Conservation (phyloP, 2,888 invertebrate species). For the Nudaria mundana region DNA sequence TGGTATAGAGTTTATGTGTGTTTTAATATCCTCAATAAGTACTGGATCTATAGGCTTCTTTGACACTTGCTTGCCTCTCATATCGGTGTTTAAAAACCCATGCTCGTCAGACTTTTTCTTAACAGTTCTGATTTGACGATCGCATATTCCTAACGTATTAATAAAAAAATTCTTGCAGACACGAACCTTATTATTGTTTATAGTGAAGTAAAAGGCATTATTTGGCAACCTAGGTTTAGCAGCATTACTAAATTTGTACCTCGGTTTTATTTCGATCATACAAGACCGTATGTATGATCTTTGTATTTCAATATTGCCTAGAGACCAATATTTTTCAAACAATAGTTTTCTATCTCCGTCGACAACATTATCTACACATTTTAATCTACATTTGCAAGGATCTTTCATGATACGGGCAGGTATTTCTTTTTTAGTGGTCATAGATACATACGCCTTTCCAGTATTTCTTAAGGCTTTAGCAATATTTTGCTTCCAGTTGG, state of each 20-base stretch:
- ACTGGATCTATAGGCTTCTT: neutral
- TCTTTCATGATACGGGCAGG: constrained; percentile 5
- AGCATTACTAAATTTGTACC: constrained; percentile 17
- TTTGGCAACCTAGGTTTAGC: constrained; percentile 14
- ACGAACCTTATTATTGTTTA: neutral
- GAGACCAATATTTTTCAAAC: constrained; percentile 15
- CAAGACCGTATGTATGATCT: constrained; percentile 14
- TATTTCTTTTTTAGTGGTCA: constrained; percentile 5
- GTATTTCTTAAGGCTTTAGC: constrained; percentile 16
- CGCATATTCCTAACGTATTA: constrained; percentile 12
- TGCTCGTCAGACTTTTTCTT: constrained; percentile 7
- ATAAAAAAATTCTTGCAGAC: constrained; percentile 7
- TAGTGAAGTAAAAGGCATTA: constrained; percentile 15
- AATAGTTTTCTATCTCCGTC: neutral
- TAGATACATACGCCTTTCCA: constrained; percentile 4
- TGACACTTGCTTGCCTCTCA: neutral
- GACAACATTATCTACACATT: constrained; percentile 8
- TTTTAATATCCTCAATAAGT: constrained; percentile 2
- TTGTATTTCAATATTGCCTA: constrained; percentile 14
- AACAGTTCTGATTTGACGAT: constrained; percentile 11
- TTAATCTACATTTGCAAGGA: constrained; percentile 9
- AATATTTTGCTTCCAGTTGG: constrained; percentile 16
- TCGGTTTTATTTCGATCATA: constrained; percentile 17
- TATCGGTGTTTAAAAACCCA: neutral
- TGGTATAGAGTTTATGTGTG: constrained; percentile 3